Conservation (phyloP, 2,888 invertebrate species). For the Alviniconcha strummeri region DNA sequence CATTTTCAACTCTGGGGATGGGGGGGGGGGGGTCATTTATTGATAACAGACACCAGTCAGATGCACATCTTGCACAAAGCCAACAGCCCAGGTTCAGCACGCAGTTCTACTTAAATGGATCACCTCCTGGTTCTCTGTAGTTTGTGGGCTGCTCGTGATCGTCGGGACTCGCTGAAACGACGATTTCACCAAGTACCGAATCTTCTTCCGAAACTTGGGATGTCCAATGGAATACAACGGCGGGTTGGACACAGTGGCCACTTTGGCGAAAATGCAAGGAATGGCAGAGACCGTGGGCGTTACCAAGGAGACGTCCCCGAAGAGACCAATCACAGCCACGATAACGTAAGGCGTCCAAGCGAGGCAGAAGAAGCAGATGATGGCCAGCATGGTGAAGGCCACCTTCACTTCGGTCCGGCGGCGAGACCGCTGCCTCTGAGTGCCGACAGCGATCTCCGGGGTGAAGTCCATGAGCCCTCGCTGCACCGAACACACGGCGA, state of each 20-base stretch:
- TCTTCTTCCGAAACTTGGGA: conserved; percentile 39
- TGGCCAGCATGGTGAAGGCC: conserved; percentile 34
- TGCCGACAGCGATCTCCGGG: conserved; percentile 32
- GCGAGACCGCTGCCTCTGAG: background rate
- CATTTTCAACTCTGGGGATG: too few species aligned
- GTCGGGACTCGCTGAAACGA: too few species aligned
- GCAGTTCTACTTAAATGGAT: background rate
- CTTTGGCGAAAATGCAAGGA: conserved; percentile 84
- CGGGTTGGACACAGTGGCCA: conserved; percentile 77
- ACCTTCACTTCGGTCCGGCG: conserved; percentile 29
- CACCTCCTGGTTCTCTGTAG: too few species aligned
- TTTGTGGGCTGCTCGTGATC: background rate
- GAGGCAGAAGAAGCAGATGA: conserved; percentile 79
- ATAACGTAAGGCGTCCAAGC: conserved; percentile 89
- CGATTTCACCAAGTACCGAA: background rate
- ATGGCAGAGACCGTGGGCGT: conserved; percentile 82
- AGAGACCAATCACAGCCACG: conserved; percentile 84
- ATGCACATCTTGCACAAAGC: background rate
- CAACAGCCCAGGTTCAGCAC: background rate
- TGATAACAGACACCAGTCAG: too few species aligned
- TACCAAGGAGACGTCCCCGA: conserved; percentile 78
- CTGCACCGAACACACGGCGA: conserved; percentile 33
- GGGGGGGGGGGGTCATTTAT: background rate
- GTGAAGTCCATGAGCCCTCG: conserved; percentile 32
- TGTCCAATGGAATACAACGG: conserved; percentile 69